These are phyloP conservation scores for Peucedramus taeniatus DNA, from an alignment of 2,113 vertebrate genomes.

Conservation along the genomic window DNA sequence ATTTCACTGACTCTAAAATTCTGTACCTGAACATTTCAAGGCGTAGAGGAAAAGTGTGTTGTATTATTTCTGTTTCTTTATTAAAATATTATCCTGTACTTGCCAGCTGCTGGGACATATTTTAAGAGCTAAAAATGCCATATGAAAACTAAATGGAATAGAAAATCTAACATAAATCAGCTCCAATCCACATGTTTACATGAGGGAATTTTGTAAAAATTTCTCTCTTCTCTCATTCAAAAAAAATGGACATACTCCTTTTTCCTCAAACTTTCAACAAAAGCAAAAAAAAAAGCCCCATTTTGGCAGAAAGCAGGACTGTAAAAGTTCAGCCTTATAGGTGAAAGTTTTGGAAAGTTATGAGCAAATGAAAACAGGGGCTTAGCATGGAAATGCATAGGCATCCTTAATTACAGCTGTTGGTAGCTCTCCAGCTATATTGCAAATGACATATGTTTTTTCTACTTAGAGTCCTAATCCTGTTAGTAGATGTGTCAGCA, in stretches of 20 bases:
- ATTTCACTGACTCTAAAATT: neutral
- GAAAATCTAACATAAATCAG: neutral
- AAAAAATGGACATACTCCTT: neutral
- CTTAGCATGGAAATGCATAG: constrained; percentile 53
- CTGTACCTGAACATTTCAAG: neutral
- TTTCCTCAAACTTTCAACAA: constrained; percentile 35
- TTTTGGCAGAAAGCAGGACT: neutral
- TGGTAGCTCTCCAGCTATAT: constrained; percentile 53
- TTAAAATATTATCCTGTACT: neutral
- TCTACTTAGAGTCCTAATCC: constrained; percentile 23
- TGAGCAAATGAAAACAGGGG: constrained; percentile 39
- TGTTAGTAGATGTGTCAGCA: constrained; percentile 36
- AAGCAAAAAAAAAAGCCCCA: neutral
- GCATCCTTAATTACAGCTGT: constrained; percentile 51
- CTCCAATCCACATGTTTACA: neutral
- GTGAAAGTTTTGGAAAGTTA: constrained; percentile 57
- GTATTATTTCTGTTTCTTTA: neutral
- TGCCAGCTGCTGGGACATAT: neutral
- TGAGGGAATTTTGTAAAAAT: neutral
- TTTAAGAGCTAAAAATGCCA: neutral
- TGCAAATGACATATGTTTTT: constrained; percentile 1
- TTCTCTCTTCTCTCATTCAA: neutral
- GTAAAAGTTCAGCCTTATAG: constrained; percentile 27
- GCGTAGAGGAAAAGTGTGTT: neutral
- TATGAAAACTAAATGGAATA: neutral